A percentile compares a stretch with the other conserved stretches of the same genome.
Conservation (phyloP, 2,888 invertebrate species). For the Volucella zonaria region DNA sequence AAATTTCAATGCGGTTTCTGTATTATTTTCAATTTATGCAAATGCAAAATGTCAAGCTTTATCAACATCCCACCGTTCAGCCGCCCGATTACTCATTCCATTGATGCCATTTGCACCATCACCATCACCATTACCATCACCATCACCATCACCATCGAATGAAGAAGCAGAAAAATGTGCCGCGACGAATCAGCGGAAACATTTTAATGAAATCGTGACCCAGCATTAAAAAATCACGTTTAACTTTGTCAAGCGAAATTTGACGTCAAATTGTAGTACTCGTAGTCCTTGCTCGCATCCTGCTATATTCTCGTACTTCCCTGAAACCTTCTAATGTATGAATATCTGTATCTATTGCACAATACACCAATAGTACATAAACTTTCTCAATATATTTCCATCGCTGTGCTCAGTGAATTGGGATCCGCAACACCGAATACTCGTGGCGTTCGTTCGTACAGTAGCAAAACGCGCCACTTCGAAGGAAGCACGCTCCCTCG, state of each 20-base stretch:
- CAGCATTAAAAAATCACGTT: constrained; percentile 73
- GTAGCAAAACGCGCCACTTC: constrained; percentile 20
- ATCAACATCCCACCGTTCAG: constrained; percentile 45
- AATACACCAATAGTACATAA: constrained; percentile 22
- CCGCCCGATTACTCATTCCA: too few relatives aligned
- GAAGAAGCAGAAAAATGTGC: constrained; percentile 46
- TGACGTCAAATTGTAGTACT: constrained; percentile 60
- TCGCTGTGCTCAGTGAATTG: constrained; percentile 46
- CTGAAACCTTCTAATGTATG: background rate
- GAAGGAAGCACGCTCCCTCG: constrained; percentile 5
- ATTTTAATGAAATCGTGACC: constrained; percentile 74
- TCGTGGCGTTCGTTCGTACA: background rate
- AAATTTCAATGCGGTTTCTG: constrained; percentile 47
- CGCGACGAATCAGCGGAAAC: constrained; percentile 65
- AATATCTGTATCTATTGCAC: constrained; percentile 24
- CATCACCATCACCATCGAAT: constrained; percentile 4
- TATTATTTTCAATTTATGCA: constrained; percentile 70
- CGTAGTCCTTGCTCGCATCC: constrained; percentile 23
- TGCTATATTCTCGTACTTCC: background rate
- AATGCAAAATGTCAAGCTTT: constrained; percentile 67
- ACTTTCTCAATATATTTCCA: constrained; percentile 70
- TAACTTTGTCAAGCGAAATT: constrained; percentile 69
- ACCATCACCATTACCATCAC: constrained; percentile 7
- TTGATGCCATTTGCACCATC: too few relatives aligned
- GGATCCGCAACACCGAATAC: constrained; percentile 39